Percentiles rank a stretch among this genome's conserved stretches.
phyloP scores from a whole-genome alignment of 2,888 invertebrate genomes.

The Tachina grossa region DNA sequence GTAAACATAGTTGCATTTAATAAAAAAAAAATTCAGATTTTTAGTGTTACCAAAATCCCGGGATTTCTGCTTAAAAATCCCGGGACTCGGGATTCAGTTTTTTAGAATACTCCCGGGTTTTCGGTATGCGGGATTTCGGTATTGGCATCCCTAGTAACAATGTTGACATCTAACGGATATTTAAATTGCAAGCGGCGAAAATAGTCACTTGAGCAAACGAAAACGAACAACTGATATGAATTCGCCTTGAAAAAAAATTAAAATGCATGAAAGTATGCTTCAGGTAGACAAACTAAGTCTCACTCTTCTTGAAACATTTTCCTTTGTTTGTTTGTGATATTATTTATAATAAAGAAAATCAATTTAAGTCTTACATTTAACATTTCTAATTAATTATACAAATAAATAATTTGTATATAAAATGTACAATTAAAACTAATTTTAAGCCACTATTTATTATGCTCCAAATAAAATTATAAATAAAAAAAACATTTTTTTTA shows the following conservation, averaged over 20 bases:
- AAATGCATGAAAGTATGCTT: not conserved
- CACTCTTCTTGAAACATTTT: conserved; percentile 12
- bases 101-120: too few species aligned
- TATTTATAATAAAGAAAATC: conserved; percentile 64
- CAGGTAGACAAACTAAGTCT: not conserved
- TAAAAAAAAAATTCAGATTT: too few species aligned
- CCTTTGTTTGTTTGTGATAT: conserved; percentile 72
- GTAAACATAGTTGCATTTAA: too few species aligned
- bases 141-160: too few species aligned
- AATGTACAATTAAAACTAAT: conserved; percentile 43
- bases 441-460: conserved; percentile 58
- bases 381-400: conserved; percentile 14
- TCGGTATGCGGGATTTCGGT: too few species aligned
- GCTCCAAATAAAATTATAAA: conserved; percentile 18
- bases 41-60: too few species aligned
- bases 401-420: conserved; percentile 33
- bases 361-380: conserved; percentile 15
- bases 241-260: not conserved
- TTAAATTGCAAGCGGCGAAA: not conserved
- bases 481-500: not conserved
- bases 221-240: too few species aligned
- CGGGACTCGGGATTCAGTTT: too few species aligned
- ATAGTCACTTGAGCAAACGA: not conserved
- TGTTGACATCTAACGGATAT: too few species aligned
- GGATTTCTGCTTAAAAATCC: too few species aligned